These are phyloP conservation scores for Connochaetes taurinus DNA, from an alignment of 2,113 vertebrate genomes.

Conservation along the genomic window DNA sequence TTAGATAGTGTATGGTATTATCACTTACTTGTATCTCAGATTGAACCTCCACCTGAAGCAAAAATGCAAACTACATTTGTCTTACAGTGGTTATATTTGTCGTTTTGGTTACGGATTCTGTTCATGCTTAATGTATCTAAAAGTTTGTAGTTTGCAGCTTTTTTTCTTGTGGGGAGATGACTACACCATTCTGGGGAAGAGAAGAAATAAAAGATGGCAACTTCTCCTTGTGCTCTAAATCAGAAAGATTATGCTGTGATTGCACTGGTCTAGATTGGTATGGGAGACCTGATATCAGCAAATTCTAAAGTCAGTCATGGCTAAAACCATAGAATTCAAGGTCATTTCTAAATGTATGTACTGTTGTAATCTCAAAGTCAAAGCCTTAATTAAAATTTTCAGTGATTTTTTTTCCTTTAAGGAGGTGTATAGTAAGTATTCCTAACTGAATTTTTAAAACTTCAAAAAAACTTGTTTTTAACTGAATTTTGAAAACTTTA, in stretches of 20 bases:
- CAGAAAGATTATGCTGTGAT: background rate
- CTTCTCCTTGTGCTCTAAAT: background rate
- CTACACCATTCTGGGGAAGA: background rate
- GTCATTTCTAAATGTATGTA: background rate
- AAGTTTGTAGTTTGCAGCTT: background rate
- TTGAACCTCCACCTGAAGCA: background rate
- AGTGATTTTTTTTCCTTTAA: background rate
- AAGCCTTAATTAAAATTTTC: slow-evolving; percentile 2
- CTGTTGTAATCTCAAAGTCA: background rate
- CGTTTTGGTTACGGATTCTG: background rate
- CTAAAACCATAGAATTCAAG: background rate
- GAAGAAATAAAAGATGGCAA: background rate
- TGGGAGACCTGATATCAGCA: background rate
- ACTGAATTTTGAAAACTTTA: slow-evolving; percentile 17
- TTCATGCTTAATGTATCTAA: background rate
- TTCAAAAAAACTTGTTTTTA: slow-evolving; percentile 9
- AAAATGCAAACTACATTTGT: background rate
- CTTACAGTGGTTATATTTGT: background rate
- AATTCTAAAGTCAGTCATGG: background rate
- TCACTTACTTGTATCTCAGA: background rate
- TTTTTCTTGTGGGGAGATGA: background rate
- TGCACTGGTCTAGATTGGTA: background rate
- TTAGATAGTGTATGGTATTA: background rate
- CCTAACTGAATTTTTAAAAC: slow-evolving; percentile 23
- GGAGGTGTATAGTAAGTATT: background rate